Base-by-base conservation (phyloP, 2,797 vertebrate species). In the Yasuhikotakia modesta region DNA sequence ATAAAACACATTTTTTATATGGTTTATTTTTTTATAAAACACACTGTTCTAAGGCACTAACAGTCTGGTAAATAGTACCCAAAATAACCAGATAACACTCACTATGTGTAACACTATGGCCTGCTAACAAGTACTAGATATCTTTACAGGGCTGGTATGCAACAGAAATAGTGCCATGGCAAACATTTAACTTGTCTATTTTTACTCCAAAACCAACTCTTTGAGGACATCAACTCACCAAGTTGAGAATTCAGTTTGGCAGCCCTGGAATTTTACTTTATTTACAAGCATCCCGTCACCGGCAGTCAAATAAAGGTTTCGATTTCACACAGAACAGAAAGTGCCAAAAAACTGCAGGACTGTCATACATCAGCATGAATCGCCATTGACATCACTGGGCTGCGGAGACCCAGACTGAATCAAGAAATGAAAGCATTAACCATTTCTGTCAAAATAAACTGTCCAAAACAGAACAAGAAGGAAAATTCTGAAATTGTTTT, bases 221-320 rank as follows among this genome's bases (percentile, higher is more conserved):
- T 61, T 70, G 21, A 46, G 43, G 55, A 60, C 52, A 76, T 83
- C 72, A 72, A 27, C 46, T 48, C 66, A 67, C 12, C 45, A 53
- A 17, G 53, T 32, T 27, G 61, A 67, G 57, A 72, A 65, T 79
- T 73, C 57, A 76, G 35, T 17, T 21, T 53, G 64, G 57, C 72
- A 76, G 69, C 68, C 58, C 46, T 72, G 69, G 73, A 75, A 48
- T 65, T 57, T n/a, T 39, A 3, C 50, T 73, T 69, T 27, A 71
- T 39, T 79, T 69, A 63, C 30, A 58, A 63, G 70, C 24, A 39
- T 19, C 22, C 14, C 69, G 39, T 69, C 39, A 61, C 24, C 19
- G 19, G 22, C 22, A 72, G 66, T 76, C 68, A 55, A 69, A 81
- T 70, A 69, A 71, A 79, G 17, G 39, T 75, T 39, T 65, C 27